Percentiles rank a stretch among this genome's conserved stretches.
phyloP scores from a whole-genome alignment of 1,140 invertebrate genomes.

The Drosophila kohkoa region DNA sequence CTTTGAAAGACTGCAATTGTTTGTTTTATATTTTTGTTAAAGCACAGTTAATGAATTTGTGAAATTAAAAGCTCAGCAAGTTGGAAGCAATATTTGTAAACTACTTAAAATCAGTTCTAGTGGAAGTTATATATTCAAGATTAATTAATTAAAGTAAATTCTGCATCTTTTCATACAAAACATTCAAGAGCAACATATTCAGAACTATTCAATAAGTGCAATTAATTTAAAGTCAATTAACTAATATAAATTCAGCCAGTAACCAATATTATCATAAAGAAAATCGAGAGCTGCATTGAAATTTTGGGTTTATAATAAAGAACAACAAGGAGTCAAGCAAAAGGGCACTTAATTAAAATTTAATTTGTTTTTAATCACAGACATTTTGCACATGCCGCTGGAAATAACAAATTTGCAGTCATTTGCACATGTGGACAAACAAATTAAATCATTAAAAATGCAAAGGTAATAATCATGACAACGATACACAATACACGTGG shows the following conservation, averaged over 20 bases:
- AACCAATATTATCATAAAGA: too few species aligned
- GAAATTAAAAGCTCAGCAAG: too few species aligned
- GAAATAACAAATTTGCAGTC: conserved; percentile 28
- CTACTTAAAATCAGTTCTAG: too few species aligned
- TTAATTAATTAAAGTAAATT: too few species aligned
- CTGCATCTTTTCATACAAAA: too few species aligned
- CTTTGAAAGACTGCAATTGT: background rate
- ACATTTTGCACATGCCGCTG: conserved; percentile 26
- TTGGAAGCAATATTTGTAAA: too few species aligned
- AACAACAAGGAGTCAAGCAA: background rate
- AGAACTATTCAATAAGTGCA: too few species aligned
- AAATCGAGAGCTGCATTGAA: too few species aligned
- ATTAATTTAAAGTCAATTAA: too few species aligned
- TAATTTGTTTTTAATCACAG: conserved; percentile 75
- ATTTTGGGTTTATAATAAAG: background rate
- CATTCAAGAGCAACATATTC: too few species aligned
- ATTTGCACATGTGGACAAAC: conserved; percentile 63
- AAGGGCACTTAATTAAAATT: conserved; percentile 64
- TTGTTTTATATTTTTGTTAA: background rate
- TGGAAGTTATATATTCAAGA: too few species aligned
- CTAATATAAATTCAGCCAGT: too few species aligned
- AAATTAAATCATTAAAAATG: conserved; percentile 71
- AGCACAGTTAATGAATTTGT: background rate
- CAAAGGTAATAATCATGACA: conserved; percentile 66
- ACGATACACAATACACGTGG: conserved; percentile 25